These are phyloP conservation scores for Synergus gifuensis DNA, from an alignment of 2,888 invertebrate genomes.

Conservation along the genomic window DNA sequence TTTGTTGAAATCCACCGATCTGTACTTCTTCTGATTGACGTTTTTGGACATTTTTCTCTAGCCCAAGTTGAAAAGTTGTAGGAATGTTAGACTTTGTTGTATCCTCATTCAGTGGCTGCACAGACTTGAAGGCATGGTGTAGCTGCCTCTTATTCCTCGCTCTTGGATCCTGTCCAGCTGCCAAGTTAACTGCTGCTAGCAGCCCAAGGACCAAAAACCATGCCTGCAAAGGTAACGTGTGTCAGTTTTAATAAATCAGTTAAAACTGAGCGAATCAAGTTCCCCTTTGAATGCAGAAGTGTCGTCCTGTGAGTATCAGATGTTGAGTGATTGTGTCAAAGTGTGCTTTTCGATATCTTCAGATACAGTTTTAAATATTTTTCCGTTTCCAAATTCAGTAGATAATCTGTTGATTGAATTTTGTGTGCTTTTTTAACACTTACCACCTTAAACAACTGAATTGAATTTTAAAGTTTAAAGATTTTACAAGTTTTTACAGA, in stretches of 20 bases:
- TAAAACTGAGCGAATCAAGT: neutral
- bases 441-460: neutral
- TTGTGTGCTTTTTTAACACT: neutral
- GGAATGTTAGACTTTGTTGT: neutral
- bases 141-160: slow-evolving; percentile 50
- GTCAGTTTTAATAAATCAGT: neutral
- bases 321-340: slow-evolving; percentile 15
- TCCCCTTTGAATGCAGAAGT: neutral
- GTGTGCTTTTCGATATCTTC: neutral
- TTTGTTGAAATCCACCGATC: neutral
- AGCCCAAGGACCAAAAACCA: slow-evolving; percentile 64
- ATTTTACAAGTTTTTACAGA: neutral
- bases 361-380: neutral
- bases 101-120: neutral
- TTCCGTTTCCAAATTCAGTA: neutral
- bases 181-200: slow-evolving; percentile 56
- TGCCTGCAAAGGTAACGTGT: slow-evolving; percentile 56
- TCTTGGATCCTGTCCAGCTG: slow-evolving; percentile 63
- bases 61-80: neutral
- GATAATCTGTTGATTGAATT: neutral
- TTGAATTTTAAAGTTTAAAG: neutral
- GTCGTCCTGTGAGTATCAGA: slow-evolving; percentile 18
- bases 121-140: neutral
- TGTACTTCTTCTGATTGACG: neutral
- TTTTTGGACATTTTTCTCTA: neutral